Evolutionary conservation across 2,888 invertebrate genomes (phyloP), one percentile per base, ranked within the genome.

Genomic region (Macrosoma leucophasiata): DNA sequence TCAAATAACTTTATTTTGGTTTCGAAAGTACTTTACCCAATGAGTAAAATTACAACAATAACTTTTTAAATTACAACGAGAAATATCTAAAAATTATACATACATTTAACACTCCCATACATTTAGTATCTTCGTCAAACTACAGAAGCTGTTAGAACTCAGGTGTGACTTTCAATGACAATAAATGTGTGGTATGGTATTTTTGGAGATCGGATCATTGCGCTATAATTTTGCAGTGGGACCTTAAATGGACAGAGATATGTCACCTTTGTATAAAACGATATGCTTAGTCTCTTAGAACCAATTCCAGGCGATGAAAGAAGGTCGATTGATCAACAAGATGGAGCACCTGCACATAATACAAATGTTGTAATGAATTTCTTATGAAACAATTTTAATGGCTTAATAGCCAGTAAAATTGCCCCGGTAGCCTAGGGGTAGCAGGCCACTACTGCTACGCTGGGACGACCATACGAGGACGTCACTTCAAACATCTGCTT

Each of bases 351-450:
- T 30, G 22, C 24, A 31, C 31, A 22, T 23, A 23, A 23, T 31
- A 24, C 31, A 31, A 23, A 24, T 19, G 29, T 29, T 29, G 31
- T 31, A 22, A 29, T 29, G 29, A 29, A 29, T 29, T 29, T 29
- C 13, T 20, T 20, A 29, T 13, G 20, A 28, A 28, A 28, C 28
- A 28, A 18, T 28, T 28, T 26, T 14, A 13, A 12, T 13, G 13
- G 26, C 14, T 26, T 26, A 26, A 26, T 26, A 26, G 26, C 26
- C 26, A 26, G 8, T 26, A 26, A 26, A 6, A 26, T 13, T 26
- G 26, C 26, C 26, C 1, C 26, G 8, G 12, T 26, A 8, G 26
- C 26, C 26, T 26, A n/a, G n/a, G n/a, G 26, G 6, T 14, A 26
- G 26, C 12, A 13, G 13, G 6, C 15, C 15, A 13, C 13, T n/a